phyloP scores from a whole-genome alignment of 2,888 invertebrate species.

The Dendrolimus pini region DNA sequence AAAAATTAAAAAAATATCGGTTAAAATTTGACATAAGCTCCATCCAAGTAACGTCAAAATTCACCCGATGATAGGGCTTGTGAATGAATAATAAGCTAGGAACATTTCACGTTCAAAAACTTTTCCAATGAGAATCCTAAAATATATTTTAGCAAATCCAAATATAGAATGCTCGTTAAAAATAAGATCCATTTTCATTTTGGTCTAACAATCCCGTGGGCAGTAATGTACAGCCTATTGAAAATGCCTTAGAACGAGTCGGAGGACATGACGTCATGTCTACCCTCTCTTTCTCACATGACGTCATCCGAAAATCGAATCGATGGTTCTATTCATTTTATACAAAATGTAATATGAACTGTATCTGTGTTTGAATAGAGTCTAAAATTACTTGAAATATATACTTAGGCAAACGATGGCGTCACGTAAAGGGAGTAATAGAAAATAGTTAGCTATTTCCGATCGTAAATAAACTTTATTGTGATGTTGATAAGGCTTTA shows the following conservation, averaged over 20 bases:
- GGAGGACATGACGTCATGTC: slow-evolving; percentile 31
- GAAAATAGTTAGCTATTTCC: neutral
- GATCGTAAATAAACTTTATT: slow-evolving; percentile 3
- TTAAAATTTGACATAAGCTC: too few species aligned
- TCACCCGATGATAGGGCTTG: too few species aligned
- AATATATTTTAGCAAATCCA: neutral
- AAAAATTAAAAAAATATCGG: too few species aligned
- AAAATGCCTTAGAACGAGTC: slow-evolving; percentile 19
- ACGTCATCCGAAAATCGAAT: slow-evolving; percentile 11
- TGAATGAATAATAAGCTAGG: too few species aligned
- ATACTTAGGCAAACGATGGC: neutral
- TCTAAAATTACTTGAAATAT: neutral
- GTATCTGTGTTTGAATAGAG: neutral
- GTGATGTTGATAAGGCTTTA: slow-evolving; percentile 1
- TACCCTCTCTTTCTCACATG: slow-evolving; percentile 20
- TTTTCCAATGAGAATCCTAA: neutral
- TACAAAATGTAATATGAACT: neutral
- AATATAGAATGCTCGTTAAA: neutral
- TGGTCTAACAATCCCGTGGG: neutral
- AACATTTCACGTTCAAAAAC: too few species aligned
- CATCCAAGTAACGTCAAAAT: too few species aligned
- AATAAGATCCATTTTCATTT: neutral
- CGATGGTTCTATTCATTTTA: slow-evolving; percentile 7
- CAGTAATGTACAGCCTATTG: neutral
- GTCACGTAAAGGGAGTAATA: neutral